A percentile compares a stretch with the other conserved stretches of the same genome.
Evolutionary conservation across 2,797 vertebrate genomes (phyloP).

Genomic region (Chrysocyon brachyurus): DNA sequence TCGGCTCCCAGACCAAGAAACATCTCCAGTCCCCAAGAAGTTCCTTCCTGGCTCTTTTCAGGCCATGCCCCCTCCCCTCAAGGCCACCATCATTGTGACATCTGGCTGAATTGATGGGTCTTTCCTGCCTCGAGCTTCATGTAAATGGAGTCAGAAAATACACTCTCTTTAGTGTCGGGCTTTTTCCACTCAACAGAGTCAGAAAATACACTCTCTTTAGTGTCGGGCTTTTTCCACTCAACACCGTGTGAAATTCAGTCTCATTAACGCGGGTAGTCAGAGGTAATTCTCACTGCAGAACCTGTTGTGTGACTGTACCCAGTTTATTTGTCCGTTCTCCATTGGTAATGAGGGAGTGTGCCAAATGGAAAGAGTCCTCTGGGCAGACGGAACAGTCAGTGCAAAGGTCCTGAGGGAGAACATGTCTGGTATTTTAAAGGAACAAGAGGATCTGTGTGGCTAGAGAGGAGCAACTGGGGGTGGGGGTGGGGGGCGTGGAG

Average conservation of each 20-base stretch:
- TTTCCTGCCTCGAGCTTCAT: conserved; percentile 2
- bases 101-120: not conserved
- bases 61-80: not conserved
- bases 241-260: not conserved
- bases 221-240: not conserved
- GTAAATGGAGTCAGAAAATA: conserved; percentile 1
- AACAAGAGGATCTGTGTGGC: not conserved
- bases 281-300: not conserved
- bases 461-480: not conserved
- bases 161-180: not conserved
- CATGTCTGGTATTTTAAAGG: not conserved
- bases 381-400: not conserved
- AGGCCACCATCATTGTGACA: not conserved
- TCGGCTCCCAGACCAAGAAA: not conserved
- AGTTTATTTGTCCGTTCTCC: not conserved
- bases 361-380: not conserved
- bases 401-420: conserved; percentile 55
- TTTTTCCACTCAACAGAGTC: not conserved
- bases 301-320: not conserved
- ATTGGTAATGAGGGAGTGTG: not conserved
- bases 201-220: not conserved
- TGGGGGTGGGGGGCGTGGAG: not conserved
- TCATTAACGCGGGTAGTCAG: rapidly evolving
- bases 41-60: not conserved
- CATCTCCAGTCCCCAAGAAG: not conserved